Conservation (phyloP, 2,888 invertebrate genomes). For the Myathropa florea region DNA sequence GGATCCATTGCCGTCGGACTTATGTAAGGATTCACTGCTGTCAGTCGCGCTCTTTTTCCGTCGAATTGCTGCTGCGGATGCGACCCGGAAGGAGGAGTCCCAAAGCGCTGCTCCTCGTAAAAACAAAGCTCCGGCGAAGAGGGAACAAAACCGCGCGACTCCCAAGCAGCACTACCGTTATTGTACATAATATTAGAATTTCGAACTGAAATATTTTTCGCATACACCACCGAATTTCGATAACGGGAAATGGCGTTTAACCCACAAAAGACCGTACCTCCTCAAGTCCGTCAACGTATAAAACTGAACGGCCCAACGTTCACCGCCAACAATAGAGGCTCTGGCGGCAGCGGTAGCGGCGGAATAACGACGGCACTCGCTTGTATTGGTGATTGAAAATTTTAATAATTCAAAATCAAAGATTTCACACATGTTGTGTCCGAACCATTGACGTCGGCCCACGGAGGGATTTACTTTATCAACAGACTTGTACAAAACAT, state of each 20-base stretch:
- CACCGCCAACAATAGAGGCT: neutral
- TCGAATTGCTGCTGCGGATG: slow-evolving; percentile 22
- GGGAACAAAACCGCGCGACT: slow-evolving; percentile 29
- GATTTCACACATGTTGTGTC: slow-evolving; percentile 42
- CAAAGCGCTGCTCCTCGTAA: slow-evolving; percentile 42
- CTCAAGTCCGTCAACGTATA: slow-evolving; percentile 40
- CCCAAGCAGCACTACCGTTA: slow-evolving; percentile 44
- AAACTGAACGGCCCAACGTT: slow-evolving; percentile 34
- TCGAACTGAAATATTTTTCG: neutral
- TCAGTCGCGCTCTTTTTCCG: slow-evolving; percentile 31
- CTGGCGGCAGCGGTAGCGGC: neutral
- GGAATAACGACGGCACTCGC: neutral
- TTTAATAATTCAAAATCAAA: slow-evolving; percentile 50
- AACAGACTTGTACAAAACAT: neutral
- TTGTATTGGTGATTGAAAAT: slow-evolving; percentile 39
- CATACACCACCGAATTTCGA: neutral
- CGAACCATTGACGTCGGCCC: slow-evolving; percentile 8
- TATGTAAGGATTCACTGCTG: slow-evolving; percentile 14
- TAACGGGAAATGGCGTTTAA: neutral
- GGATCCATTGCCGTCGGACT: neutral
- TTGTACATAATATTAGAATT: slow-evolving; percentile 27
- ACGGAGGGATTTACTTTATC: slow-evolving; percentile 43
- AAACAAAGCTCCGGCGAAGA: slow-evolving; percentile 43
- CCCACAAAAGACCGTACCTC: slow-evolving; percentile 37
- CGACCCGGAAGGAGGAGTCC: neutral